Percentiles rank a stretch among this genome's conserved stretches.
These are phyloP conservation scores for Arctia plantaginis DNA, from an alignment of 2,888 invertebrate genomes.

Conservation along the genomic window DNA sequence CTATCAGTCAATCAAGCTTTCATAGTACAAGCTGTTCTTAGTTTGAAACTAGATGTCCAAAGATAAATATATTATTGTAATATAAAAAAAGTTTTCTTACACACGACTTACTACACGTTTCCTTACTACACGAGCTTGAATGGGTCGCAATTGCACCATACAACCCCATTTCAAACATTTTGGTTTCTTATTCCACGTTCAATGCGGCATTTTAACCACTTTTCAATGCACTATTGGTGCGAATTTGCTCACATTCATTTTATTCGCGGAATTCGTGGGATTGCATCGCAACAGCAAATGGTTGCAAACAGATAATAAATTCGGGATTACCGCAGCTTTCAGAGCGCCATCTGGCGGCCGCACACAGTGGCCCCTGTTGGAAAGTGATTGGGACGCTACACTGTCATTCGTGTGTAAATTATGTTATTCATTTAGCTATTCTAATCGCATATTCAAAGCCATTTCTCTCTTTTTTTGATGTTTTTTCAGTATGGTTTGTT, in stretches of 20 bases:
- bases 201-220: constrained; percentile 47
- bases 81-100: no score
- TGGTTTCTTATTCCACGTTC: constrained; percentile 38
- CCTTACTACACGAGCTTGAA: neutral
- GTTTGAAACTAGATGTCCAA: neutral
- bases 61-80: no score
- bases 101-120: no score
- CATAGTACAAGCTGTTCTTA: no score
- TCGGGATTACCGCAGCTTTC: constrained; percentile 76
- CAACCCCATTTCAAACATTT: constrained; percentile 35
- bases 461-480: constrained; percentile 29
- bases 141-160: neutral
- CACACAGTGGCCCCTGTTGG: constrained; percentile 58
- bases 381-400: constrained; percentile 70
- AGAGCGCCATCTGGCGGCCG: constrained; percentile 71
- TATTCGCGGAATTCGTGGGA: constrained; percentile 61
- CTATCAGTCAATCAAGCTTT: no score
- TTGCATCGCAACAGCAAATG: constrained; percentile 68
- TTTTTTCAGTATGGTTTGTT: constrained; percentile 35
- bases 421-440: constrained; percentile 54
- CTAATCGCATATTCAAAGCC: constrained; percentile 40
- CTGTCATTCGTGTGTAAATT: constrained; percentile 58
- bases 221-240: constrained; percentile 57
- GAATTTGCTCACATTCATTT: constrained; percentile 69
- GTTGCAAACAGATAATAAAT: constrained; percentile 82